These are phyloP conservation scores for Prorops nasuta DNA, from an alignment of 1,140 invertebrate species.

Conservation along the genomic window DNA sequence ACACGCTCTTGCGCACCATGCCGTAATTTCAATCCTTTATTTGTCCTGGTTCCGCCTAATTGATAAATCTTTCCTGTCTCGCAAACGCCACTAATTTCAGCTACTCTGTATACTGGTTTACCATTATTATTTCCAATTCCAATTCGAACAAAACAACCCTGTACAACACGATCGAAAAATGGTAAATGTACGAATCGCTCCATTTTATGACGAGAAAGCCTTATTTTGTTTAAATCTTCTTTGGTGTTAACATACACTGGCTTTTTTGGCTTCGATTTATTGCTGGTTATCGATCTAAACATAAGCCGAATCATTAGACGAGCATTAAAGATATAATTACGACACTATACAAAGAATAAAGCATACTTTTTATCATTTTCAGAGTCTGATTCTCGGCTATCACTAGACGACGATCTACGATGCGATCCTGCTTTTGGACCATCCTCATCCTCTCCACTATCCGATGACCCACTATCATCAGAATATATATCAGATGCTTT, in stretches of 20 bases:
- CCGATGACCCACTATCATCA: constrained; percentile 78
- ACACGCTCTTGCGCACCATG: constrained; percentile 90
- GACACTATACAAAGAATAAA: no score
- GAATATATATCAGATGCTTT: constrained; percentile 96
- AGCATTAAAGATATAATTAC: no score
- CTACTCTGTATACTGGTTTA: constrained; percentile 88
- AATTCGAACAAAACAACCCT: constrained; percentile 93
- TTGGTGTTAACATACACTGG: constrained; percentile 68
- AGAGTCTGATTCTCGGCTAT: constrained; percentile 58
- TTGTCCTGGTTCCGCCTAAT: constrained; percentile 86
- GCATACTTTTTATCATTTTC: constrained; percentile 58
- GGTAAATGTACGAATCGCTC: constrained; percentile 95
- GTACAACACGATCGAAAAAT: constrained; percentile 87
- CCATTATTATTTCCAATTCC: constrained; percentile 92
- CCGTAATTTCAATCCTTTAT: constrained; percentile 77
- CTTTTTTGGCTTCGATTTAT: constrained; percentile 56
- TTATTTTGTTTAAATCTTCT: constrained; percentile 84
- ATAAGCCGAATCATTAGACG: constrained; percentile 9
- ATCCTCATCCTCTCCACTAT: constrained; percentile 70
- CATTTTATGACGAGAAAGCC: constrained; percentile 88
- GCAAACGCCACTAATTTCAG: constrained; percentile 91
- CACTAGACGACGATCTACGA: constrained; percentile 57
- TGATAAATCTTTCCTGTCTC: constrained; percentile 95
- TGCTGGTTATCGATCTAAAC: constrained; percentile 52
- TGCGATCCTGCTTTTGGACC: constrained; percentile 50